Evolutionary conservation across 2,888 invertebrate genomes (phyloP), one percentile per base, ranked within the genome.

Genomic region (Sphaerophoria taeniata): DNA sequence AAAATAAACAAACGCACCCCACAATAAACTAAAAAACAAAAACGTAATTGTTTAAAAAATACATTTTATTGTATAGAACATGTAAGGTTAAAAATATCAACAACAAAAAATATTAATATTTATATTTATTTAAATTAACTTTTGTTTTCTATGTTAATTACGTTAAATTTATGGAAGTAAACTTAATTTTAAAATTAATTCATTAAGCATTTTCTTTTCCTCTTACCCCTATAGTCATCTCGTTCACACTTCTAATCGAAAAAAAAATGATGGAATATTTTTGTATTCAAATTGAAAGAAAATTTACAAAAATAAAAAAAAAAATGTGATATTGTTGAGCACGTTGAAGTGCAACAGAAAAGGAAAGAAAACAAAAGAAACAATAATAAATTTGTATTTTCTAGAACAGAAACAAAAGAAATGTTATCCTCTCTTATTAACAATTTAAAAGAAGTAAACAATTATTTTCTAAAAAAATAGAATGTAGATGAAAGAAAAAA

Each of bases 281-380:
- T 84, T 72, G 16, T 51, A 39, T 53, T 67, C 24, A 53, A 72
- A 79, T 71, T 77, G 69, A 84, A 75, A 75, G 55, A 72, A 84
- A 79, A 84, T 75, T 79, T 84, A 79, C 70, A 77, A 77, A 60
- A 82, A 72, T 7, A 67, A 65, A 70, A 63, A 83, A 73, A 83
- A 60, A 69, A 60, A 53, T 84, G 84, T 84, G 84, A 84, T 84
- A 84, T 65, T 61, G 67, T 79, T 79, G 69, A 60, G 70, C 73
- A 63, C 71, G 24, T 60, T 43, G 77, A 36, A 47, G 11, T 61
- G 61, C 58, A 53, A 60, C 63, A 53, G 43, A 49, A 39, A 58
- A 55, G 73, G 34, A 34, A 39, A 61, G 51, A 45, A 9, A 43
- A 74, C 55, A 65, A 69, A 72, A 56, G 33, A 71, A 65, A 83